Evolutionary conservation across 2,888 invertebrate genomes (phyloP), one percentile per base, ranked within the genome.

Genomic region (Archaeoteleia sp.): DNA sequence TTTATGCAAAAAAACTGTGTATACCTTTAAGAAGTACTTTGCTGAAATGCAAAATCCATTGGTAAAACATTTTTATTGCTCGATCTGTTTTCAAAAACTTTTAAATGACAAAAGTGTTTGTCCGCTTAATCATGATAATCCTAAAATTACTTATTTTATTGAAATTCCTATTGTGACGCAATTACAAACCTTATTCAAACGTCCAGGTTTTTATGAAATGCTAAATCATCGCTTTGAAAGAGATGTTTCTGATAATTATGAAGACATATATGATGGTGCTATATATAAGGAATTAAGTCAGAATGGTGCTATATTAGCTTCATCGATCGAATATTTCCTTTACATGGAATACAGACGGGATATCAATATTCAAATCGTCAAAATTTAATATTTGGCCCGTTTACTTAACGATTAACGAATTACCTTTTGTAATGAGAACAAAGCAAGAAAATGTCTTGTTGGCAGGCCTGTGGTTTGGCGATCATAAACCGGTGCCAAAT

Each of bases 381-480:
- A 71, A 69, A 49, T 55, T 51, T 25, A 34, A 34, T 42, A 48
- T 73, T 23, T 70, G 72, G 67, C 72, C 72, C 1, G 1, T 74
- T 8, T 72, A 60, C 40, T 46, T 73, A 35, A 30, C 12, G 30
- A 6, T 30, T 1, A 30, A 30, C 6, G 30, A 30, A 30, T 9
- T 30, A 9, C 30, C 30, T 9, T 12, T 12, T 1, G 1, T 3
- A 3, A 10, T 30, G 12, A 30, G 30, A 9, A 30, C 9, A 9
- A 30, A 30, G 6, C 9, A 30, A 12, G 6, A 6, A 9, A 30
- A 9, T 7, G 30, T 30, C 1, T 1, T 30, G 5, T 9, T 30
- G 6, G 30, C 30, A 9, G 74, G 70, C 13, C 9, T 73, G 10
- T 74, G 71, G 71, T 72, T 62, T 43, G 70, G 74, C 14, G 12